Conservation (phyloP, 2,888 invertebrate genomes). For the Caenorhabditis doughertyi region DNA sequence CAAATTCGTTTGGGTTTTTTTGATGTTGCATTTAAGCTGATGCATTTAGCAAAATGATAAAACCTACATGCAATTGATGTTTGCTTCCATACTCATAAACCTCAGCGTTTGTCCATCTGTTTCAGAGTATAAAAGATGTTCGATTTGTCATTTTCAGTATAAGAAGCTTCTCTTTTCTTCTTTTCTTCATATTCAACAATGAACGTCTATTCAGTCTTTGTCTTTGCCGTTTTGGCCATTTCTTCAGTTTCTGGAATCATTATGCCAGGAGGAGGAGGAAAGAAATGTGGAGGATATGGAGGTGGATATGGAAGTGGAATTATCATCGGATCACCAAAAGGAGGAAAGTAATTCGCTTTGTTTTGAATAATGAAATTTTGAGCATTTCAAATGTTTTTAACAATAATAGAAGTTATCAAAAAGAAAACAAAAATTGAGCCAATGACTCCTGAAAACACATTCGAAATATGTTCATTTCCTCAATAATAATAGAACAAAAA, state of each 20-base stretch:
- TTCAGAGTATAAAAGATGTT: constrained; percentile 15
- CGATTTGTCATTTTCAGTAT: not conserved
- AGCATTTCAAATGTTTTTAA: constrained; percentile 2
- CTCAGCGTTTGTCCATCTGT: not conserved
- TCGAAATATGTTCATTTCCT: no score
- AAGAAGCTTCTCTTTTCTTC: constrained; percentile 12
- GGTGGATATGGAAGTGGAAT: constrained; percentile 16
- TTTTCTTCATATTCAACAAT: not conserved
- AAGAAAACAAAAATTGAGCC: not conserved
- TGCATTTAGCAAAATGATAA: no score
- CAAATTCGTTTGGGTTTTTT: no score
- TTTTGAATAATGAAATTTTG: not conserved
- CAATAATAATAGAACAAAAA: not conserved
- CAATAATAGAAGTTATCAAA: not conserved
- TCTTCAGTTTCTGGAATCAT: constrained; percentile 32
- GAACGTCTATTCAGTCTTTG: constrained; percentile 36
- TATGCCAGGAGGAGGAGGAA: constrained; percentile 10
- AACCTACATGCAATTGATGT: no score
- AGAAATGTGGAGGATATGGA: constrained; percentile 11
- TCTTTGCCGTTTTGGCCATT: constrained; percentile 27
- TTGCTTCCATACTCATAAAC: not conserved
- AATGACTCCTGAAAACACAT: no score
- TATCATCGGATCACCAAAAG: constrained; percentile 12
- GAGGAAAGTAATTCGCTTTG: not conserved
- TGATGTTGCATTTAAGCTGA: no score